Conservation (phyloP, 2,888 invertebrate genomes). For the Cryptophagus acutangulus region DNA sequence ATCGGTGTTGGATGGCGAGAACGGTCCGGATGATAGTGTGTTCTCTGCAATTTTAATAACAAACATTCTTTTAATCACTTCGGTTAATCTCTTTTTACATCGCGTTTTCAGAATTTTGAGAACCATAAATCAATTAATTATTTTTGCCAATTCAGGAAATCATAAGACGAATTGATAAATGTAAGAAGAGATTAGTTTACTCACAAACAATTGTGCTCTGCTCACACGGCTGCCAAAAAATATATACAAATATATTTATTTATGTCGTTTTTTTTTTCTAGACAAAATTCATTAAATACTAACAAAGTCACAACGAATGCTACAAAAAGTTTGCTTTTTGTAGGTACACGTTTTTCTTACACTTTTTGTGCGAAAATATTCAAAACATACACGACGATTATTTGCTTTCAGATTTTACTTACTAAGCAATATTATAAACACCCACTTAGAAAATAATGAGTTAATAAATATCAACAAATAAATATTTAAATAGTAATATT, state of each 20-base stretch:
- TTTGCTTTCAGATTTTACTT: too few relatives aligned
- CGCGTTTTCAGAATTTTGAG: not conserved
- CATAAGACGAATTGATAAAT: not conserved
- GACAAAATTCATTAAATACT: too few relatives aligned
- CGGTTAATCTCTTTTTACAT: constrained; percentile 6
- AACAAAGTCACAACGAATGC: too few relatives aligned
- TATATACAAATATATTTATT: constrained; percentile 8
- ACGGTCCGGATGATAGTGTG: constrained; percentile 51
- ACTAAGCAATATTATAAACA: too few relatives aligned
- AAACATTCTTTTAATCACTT: constrained; percentile 11
- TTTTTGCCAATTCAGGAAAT: not conserved
- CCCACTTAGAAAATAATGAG: too few relatives aligned
- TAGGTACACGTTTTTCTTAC: too few relatives aligned
- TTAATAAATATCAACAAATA: too few relatives aligned
- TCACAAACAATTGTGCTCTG: constrained; percentile 8
- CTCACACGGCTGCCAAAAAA: constrained; percentile 11
- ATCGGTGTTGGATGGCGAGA: constrained; percentile 51
- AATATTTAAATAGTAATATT: too few relatives aligned
- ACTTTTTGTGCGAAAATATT: too few relatives aligned
- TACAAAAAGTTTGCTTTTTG: not conserved
- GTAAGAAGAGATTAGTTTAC: constrained; percentile 10
- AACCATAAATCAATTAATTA: not conserved
- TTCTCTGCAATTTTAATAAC: constrained; percentile 10
- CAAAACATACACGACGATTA: too few relatives aligned
- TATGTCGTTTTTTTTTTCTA: constrained; percentile 4